Evolutionary conservation across 92 coral and sea anemone species (phyloP), one percentile per base, ranked within the genome.

Genomic region (Meandrina meandrites): DNA sequence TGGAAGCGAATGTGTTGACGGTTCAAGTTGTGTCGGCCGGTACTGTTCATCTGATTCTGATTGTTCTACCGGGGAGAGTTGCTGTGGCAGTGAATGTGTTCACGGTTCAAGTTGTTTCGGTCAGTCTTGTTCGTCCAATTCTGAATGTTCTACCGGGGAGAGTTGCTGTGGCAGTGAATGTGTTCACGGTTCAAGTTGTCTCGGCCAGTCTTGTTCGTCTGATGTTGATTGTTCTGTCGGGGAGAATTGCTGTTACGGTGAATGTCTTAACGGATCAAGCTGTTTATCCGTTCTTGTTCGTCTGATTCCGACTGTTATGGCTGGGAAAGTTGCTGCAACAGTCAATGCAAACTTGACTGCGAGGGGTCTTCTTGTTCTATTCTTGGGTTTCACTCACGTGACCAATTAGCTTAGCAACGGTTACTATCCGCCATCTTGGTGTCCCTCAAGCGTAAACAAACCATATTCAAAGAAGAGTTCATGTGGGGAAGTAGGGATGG

Each of bases 41-140:
- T 31, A 0, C 47, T 78, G 81, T 34, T 0, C 6, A 12, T 53
- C 36, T 30, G 27, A 54, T 32, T 54, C 47, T 12, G 68, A 54
- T 56, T 78, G 81, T 34, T 17, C 68, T 8, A 78, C 16, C 81
- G 81, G 67, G 19, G 81, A 78, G 28, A 78, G 81, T 37, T 78
- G 81, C 12, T 78, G 81, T 17, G 15, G 9, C 22, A 53, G 8
- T 31, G 1, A 1, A 6, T 78, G 81, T 32, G 28, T 50, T 10
- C 27, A 28, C 42, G 15, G 66, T 4, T 50, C 64, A 50, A 53
- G 40, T 31, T 78, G 81, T 53, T 24, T 45, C 19, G 60, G 80
- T 16, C 80, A 4, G 0, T 5, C 13, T 22, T 76, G 80, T 30
- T 12, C 13, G 81, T 28, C 22, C 14, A 17, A 77, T 56, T 3